These are phyloP conservation scores for Lordiphosa collinella DNA, from an alignment of 1,140 invertebrate species.

Conservation along the genomic window DNA sequence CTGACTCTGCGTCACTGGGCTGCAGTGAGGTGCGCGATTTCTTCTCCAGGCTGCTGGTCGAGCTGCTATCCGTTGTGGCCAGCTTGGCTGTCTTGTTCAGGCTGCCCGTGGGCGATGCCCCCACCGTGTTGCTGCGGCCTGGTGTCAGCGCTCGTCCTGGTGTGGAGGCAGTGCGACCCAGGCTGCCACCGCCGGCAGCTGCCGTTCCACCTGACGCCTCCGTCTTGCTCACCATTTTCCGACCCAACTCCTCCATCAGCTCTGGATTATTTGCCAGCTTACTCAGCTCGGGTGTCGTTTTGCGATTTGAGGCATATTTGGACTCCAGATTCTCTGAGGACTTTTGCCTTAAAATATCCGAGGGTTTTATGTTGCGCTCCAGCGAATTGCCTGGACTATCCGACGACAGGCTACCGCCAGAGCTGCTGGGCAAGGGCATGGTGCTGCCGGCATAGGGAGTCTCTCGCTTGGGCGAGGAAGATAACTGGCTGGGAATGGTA, in stretches of 20 bases:
- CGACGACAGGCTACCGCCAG: constrained; percentile 53
- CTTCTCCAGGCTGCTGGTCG: constrained; percentile 74
- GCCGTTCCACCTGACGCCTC: constrained; percentile 44
- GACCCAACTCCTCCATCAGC: constrained; percentile 73
- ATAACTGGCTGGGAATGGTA: constrained; percentile 79
- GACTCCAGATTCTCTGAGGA: constrained; percentile 73
- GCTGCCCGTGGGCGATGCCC: constrained; percentile 71
- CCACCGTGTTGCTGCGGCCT: constrained; percentile 28
- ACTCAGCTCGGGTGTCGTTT: constrained; percentile 73
- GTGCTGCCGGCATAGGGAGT: constrained; percentile 55
- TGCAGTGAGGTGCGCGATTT: constrained; percentile 65
- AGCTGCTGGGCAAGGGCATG: constrained; percentile 61
- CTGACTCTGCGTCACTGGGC: constrained; percentile 51
- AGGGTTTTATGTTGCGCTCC: constrained; percentile 78
- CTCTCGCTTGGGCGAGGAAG: constrained; percentile 76
- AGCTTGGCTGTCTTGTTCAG: constrained; percentile 61
- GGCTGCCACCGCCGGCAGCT: constrained; percentile 31
- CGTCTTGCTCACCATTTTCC: constrained; percentile 70
- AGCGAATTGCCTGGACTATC: constrained; percentile 74
- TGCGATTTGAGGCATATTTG: constrained; percentile 61
- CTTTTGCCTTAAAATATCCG: constrained; percentile 75
- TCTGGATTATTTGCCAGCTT: constrained; percentile 71
- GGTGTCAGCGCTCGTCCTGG: constrained; percentile 45
- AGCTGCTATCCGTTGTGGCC: constrained; percentile 61
- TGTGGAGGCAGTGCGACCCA: constrained; percentile 59